These are phyloP conservation scores for Halictus quadricinctus DNA, from an alignment of 2,888 invertebrate genomes.

Conservation along the genomic window DNA sequence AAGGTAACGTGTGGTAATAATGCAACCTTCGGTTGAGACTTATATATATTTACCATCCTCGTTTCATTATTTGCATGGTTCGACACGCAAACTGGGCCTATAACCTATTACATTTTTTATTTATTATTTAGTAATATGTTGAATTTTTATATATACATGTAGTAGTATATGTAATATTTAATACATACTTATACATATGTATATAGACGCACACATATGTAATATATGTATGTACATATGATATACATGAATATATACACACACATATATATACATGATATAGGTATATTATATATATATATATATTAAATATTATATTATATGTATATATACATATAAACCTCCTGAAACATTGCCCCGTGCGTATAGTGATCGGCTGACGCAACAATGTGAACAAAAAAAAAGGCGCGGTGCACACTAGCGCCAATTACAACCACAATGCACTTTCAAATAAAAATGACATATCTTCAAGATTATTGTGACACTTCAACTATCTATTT, in stretches of 20 bases:
- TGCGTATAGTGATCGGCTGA: neutral
- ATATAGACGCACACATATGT: neutral
- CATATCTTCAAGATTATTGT: neutral
- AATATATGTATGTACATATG: neutral
- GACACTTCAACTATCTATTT: neutral
- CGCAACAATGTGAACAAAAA: neutral
- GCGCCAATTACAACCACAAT: neutral
- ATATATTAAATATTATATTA: neutral
- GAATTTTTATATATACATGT: neutral
- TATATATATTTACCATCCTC: neutral
- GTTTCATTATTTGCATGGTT: neutral
- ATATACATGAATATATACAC: neutral
- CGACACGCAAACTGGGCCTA: neutral
- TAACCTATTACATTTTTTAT: slow-evolving; percentile 9
- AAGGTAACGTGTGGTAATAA: neutral
- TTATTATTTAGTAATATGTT: neutral
- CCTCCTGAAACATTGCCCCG: neutral
- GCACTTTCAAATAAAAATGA: neutral
- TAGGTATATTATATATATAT: neutral
- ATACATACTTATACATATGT: neutral
- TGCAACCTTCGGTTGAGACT: neutral
- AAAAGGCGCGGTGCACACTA: neutral
- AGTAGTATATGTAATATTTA: neutral
- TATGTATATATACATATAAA: neutral
- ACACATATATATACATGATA: neutral